Base-by-base conservation (phyloP, 1,140 invertebrate genomes). In the Phortica variegata region DNA sequence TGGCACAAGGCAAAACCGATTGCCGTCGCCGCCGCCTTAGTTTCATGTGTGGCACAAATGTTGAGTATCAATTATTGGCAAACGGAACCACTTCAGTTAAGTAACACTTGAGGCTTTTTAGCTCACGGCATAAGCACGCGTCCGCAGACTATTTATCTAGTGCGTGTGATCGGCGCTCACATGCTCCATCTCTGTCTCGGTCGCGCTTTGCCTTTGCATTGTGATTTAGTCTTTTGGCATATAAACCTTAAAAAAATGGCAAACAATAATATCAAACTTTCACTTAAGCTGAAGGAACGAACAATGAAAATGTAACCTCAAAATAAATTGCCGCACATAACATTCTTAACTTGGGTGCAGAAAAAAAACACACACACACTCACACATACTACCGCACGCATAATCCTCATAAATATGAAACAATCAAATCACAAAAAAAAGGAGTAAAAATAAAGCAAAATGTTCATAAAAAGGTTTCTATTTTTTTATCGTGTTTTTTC, bases 371-470 rank as follows among this genome's bases (percentile, higher is more conserved):
- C n/a, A n/a, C n/a, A n/a, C n/a, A n/a, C n/a, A n/a, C 26, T 29
- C 26, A 29, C 6, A 29, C 13, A 34, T 34, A 59, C 46, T 54
- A 37, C 58, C 56, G 61, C 41, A 57, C 38, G 56, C 59, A 61
- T 66, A 66, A 66, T 66, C 62, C 62, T 62, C 62, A 66, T 60
- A 66, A 66, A 66, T 66, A 66, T 60, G 56, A 66, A 66, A 66
- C 63, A 66, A 66, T 66, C 62, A 66, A 62, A 66, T 66, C n/a
- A n/a, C n/a, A n/a, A 65, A 65, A 65, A 56, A 60, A 54, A 38
- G 50, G 48, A 60, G 54, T 61, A 57, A 66, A 59, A 49, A 34
- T 18, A 21, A 40, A 32, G 21, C 31, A 12, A 43, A 54, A n/a
- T n/a, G n/a, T n/a, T n/a, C 20, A 42, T 12, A 37, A 42, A n/a